A percentile compares a stretch with the other conserved stretches of the same genome.
Conservation (phyloP, 2,888 invertebrate genomes). For the Erebia epiphron region DNA sequence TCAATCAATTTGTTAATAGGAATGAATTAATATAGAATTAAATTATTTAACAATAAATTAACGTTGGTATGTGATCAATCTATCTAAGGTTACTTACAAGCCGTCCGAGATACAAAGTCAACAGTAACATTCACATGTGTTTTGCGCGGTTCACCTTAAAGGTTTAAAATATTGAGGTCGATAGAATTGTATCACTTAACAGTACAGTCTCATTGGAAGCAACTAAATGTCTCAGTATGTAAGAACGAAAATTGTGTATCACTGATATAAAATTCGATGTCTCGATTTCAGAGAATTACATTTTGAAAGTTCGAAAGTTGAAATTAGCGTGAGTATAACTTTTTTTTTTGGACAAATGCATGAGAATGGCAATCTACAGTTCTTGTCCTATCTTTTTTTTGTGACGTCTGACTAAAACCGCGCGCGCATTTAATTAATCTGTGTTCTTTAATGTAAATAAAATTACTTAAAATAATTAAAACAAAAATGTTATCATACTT, state of each 20-base stretch:
- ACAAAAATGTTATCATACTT: no score
- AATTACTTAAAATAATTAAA: no score
- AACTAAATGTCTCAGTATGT: slow-evolving; percentile 14
- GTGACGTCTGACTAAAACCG: no score
- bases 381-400: background rate
- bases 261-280: background rate
- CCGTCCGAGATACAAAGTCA: slow-evolving; percentile 25
- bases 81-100: slow-evolving; percentile 14
- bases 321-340: background rate
- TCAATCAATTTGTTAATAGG: no score
- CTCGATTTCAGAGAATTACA: slow-evolving; percentile 2
- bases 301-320: slow-evolving; percentile 6
- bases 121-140: slow-evolving; percentile 38
- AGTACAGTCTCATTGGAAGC: slow-evolving; percentile 1
- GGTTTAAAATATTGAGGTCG: slow-evolving; percentile 41
- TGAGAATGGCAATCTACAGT: background rate
- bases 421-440: no score
- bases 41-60: no score
- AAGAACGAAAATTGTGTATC: background rate
- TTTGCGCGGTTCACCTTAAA: slow-evolving; percentile 41
- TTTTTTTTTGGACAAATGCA: background rate
- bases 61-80: background rate
- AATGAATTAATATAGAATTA: no score
- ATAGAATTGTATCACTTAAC: slow-evolving; percentile 33
- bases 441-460: no score